Base-by-base conservation (phyloP, 1,140 invertebrate genomes). In the Megalonaias nervosa region DNA sequence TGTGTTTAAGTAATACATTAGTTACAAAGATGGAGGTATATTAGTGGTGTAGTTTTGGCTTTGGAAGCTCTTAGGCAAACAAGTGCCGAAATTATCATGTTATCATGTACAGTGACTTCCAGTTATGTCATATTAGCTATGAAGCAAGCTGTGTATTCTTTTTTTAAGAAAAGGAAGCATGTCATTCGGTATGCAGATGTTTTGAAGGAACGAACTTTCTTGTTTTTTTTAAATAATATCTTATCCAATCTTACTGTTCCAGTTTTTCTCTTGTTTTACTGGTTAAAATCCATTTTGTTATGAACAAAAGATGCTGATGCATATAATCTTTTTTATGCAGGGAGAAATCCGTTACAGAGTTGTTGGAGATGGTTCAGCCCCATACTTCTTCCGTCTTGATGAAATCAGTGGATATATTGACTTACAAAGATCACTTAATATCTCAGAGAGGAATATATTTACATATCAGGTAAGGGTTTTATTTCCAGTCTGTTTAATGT, bases 331-430 rank as follows among this genome's bases (percentile, higher is more conserved):
- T 62, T 58, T 58, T n/a, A 31, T 23, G 13, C 38, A 75, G 73
- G 73, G 73, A 12, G 1, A 58, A 12, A 75, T 75, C n/a, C 65
- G 73, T 21, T 75, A 75, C 21, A 61, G 68, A 48, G 56, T 67
- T 26, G 70, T 73, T 19, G 81, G 81, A 2, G 79, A 82, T 57
- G 77, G 76, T 67, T 67, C 59, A 59, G 73, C 73, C 66, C 67
- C 73, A 6, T 56, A 75, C 9, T 75, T 31, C 70, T 82, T 31
- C 59, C n/a, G 13, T 21, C 59, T 55, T 58, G 74, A 75, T 31
- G 19, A 26, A 15, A 6, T 67, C 23, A 75, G n/a, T 13, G 81
- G 81, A 57, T 21, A 67, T 16, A 74, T 82, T 19, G 67, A 58
- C 19, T 64, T 73, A 60, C 71, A 59, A 55, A 26, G 70, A 57